Evolutionary conservation across 2,888 invertebrate species (phyloP).

Genomic region (Chironomus tentans): DNA sequence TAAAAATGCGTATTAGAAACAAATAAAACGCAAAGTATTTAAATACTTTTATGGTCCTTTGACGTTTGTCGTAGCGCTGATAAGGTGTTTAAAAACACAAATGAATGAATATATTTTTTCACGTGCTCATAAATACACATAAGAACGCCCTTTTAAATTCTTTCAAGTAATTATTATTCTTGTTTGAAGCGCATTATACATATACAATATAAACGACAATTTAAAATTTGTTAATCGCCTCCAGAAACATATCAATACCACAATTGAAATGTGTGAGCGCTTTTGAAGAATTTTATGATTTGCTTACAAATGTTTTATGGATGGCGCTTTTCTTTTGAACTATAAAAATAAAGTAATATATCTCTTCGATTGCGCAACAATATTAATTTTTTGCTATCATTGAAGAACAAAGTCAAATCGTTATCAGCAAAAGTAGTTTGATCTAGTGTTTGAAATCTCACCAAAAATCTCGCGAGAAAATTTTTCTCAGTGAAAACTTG

Average conservation of each 20-base stretch:
- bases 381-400: background rate
- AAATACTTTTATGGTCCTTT: background rate
- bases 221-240: background rate
- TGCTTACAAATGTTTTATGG: constrained; percentile 9
- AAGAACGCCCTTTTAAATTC: background rate
- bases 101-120: background rate
- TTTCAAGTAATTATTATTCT: background rate
- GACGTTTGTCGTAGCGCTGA: background rate
- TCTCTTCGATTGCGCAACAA: background rate
- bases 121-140: background rate
- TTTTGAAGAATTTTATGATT: constrained; percentile 9
- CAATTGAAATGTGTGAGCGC: background rate
- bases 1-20: background rate
- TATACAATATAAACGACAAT: background rate
- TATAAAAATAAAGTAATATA: background rate
- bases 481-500: too few species aligned
- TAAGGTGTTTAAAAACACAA: background rate
- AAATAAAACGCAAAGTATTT: background rate
- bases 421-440: too few species aligned
- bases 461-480: too few species aligned
- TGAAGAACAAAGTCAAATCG: too few species aligned
- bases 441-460: too few species aligned
- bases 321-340: constrained; percentile 26
- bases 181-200: too few species aligned
- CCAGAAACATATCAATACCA: background rate